Evolutionary conservation across 2,888 invertebrate species (phyloP).

Genomic region (Thecophora atra): DNA sequence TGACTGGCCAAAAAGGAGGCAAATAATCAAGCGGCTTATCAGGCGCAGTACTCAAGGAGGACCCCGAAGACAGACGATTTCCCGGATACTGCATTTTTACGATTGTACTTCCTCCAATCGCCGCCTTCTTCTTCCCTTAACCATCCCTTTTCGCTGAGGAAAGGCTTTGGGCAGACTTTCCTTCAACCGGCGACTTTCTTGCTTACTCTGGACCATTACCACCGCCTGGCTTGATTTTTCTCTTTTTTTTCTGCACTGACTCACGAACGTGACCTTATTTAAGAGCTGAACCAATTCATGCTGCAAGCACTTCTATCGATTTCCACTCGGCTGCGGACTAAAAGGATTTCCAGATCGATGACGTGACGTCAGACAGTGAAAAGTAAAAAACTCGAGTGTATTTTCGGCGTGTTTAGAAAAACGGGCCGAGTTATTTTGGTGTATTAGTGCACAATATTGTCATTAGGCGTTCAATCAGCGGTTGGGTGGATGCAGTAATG

Average conservation of each 20-base stretch:
- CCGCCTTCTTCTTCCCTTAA: neutral
- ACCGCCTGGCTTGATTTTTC: neutral
- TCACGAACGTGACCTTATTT: conserved; percentile 34
- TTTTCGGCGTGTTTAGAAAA: neutral
- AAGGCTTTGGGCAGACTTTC: neutral
- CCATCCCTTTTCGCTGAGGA: neutral
- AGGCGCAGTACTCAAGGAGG: conserved; percentile 7
- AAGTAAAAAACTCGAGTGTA: neutral
- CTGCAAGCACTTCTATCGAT: conserved; percentile 9
- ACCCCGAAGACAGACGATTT: conserved; percentile 23
- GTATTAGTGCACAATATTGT: conserved; percentile 67
- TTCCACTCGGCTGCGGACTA: conserved; percentile 22
- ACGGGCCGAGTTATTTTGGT: conserved; percentile 51
- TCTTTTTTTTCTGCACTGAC: neutral
- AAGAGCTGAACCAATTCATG: neutral
- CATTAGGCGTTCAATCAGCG: conserved; percentile 64
- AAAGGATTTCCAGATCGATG: conserved; percentile 24
- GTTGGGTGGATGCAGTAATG: neutral
- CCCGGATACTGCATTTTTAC: conserved; percentile 6
- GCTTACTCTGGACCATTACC: neutral
- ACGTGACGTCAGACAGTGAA: conserved; percentile 11
- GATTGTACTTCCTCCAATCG: conserved; percentile 6
- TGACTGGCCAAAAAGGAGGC: neutral
- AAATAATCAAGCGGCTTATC: neutral
- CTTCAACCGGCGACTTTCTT: neutral